A percentile compares a stretch with the other conserved stretches of the same genome.
These are phyloP conservation scores for Vicugna pacos DNA, from an alignment of 2,113 vertebrate genomes.

Conservation along the genomic window DNA sequence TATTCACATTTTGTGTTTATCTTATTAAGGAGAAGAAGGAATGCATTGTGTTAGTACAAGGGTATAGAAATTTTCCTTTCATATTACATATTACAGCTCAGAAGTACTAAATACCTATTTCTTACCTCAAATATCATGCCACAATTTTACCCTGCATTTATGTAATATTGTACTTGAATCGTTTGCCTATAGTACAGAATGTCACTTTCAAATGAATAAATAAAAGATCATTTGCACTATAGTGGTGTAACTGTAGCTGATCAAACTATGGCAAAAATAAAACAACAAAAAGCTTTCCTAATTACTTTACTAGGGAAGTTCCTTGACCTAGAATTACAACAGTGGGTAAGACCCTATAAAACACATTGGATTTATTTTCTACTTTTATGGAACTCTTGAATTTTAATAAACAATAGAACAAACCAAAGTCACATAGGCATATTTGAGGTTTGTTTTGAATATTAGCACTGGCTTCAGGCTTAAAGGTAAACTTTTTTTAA, in stretches of 20 bases:
- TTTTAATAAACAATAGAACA: conserved; percentile 4
- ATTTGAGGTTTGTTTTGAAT: not conserved
- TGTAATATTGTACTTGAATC: not conserved
- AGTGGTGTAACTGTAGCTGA: not conserved
- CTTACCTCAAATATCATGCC: not conserved
- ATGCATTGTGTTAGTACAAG: not conserved
- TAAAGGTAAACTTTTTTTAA: not conserved
- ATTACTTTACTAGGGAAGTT: conserved; percentile 24
- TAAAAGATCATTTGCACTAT: not conserved
- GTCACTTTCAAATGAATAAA: conserved; percentile 5
- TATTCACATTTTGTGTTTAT: not conserved
- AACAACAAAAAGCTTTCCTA: not conserved
- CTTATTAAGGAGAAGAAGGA: not conserved
- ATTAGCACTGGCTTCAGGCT: not conserved
- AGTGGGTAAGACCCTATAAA: not conserved
- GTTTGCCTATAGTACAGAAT: not conserved
- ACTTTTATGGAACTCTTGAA: not conserved
- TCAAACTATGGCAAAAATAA: not conserved
- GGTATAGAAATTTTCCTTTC: not conserved
- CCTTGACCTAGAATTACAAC: not conserved
- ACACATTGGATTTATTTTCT: not conserved
- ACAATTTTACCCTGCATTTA: not conserved
- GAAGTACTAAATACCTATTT: not conserved
- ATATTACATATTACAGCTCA: not conserved
- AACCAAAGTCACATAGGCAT: not conserved